Percentiles rank a stretch among this genome's conserved stretches.
Evolutionary conservation across 2,888 invertebrate genomes (phyloP).

Genomic region (Drosophila borealis): DNA sequence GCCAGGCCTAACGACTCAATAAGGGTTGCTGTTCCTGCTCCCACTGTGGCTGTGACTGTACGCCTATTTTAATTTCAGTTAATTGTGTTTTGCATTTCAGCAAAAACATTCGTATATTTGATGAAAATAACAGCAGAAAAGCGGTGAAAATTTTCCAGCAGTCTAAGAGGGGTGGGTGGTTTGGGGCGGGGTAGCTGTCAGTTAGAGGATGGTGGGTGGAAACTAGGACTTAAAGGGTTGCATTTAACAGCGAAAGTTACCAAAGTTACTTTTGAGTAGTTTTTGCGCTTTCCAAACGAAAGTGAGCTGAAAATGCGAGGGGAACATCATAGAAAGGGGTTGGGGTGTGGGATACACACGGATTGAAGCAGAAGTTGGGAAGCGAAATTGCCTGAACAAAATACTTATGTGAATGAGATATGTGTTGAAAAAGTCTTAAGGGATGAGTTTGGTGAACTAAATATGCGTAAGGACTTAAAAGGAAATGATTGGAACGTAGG

Average conservation of each 20-base stretch:
- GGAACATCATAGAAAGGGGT: background rate
- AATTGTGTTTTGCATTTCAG: constrained; percentile 74
- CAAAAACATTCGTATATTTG: constrained; percentile 76
- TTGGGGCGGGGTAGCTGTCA: constrained; percentile 5
- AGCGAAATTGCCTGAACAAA: constrained; percentile 11
- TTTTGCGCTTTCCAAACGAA: constrained; percentile 33
- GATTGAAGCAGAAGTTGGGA: constrained; percentile 13
- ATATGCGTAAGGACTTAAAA: background rate
- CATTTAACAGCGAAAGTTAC: constrained; percentile 33
- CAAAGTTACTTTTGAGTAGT: constrained; percentile 50
- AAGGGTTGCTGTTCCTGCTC: constrained; percentile 63
- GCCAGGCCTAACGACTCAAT: constrained; percentile 36
- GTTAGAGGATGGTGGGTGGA: constrained; percentile 17
- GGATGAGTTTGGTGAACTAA: background rate
- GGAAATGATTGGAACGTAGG: background rate
- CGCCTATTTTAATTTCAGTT: constrained; percentile 78
- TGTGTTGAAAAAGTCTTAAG: background rate
- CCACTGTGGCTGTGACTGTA: constrained; percentile 28
- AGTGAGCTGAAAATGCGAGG: constrained; percentile 29
- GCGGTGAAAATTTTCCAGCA: constrained; percentile 62
- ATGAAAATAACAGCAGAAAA: constrained; percentile 74
- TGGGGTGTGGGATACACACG: constrained; percentile 8
- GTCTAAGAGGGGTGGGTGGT: constrained; percentile 12
- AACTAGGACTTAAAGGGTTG: constrained; percentile 45
- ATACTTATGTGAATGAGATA: constrained; percentile 13